Conservation (phyloP, 1,140 invertebrate genomes). For the Nasonia vitripennis region DNA sequence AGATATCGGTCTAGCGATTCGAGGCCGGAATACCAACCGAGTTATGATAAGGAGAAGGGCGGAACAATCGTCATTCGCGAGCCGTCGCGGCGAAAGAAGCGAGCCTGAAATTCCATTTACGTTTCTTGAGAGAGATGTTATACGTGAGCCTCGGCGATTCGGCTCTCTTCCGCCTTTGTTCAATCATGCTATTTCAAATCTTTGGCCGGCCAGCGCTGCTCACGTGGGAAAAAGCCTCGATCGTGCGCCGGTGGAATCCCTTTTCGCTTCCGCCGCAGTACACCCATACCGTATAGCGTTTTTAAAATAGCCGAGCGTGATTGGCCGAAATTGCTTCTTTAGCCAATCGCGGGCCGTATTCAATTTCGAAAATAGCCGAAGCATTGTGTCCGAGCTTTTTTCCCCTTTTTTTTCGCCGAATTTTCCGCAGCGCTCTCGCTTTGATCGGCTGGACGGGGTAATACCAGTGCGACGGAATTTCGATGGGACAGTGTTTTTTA, state of each 20-base stretch:
- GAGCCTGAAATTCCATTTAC: neutral
- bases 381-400: neutral
- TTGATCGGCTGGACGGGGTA: no score
- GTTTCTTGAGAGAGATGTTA: conserved; percentile 1
- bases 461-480: no score
- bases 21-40: neutral
- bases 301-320: neutral
- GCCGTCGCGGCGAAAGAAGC: neutral
- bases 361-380: neutral
- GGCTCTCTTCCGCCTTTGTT: neutral
- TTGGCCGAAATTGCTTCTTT: neutral
- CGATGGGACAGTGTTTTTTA: no score
- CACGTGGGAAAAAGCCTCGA: conserved; percentile 1
- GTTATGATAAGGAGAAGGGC: no score
- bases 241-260: neutral
- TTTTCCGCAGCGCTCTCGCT: no score
- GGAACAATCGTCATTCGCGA: neutral
- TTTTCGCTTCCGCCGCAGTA: no score
- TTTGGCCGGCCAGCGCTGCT: neutral
- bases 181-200: conserved; percentile 4
- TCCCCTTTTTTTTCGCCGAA: neutral
- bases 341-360: neutral
- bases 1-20: no score
- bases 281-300: neutral
- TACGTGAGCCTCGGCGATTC: neutral